These are phyloP conservation scores for Bimastos eiseni DNA, from an alignment of 2,888 invertebrate species.

Conservation along the genomic window DNA sequence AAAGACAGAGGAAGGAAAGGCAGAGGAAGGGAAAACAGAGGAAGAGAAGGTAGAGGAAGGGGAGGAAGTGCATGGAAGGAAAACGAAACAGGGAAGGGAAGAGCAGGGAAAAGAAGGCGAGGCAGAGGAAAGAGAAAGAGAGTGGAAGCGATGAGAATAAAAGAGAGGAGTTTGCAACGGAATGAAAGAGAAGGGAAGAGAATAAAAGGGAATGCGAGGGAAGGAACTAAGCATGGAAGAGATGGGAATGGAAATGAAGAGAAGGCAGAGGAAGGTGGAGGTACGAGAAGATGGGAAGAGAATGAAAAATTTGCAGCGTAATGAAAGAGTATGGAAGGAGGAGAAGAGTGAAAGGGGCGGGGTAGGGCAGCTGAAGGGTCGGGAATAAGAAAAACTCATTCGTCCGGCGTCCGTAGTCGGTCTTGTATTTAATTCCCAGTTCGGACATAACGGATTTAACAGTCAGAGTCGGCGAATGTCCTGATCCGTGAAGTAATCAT, in stretches of 20 bases:
- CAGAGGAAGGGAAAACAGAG: background rate
- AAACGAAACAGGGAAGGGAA: background rate
- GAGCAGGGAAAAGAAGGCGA: background rate
- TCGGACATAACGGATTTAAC: constrained; percentile 6
- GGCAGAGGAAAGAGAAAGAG: background rate
- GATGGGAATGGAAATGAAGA: background rate
- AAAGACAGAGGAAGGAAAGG: background rate
- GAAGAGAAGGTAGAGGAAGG: background rate
- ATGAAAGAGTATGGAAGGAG: background rate
- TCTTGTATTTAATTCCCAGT: background rate
- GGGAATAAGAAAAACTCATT: constrained; percentile 17
- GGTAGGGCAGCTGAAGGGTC: background rate
- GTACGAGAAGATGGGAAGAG: background rate
- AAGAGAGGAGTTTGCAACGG: background rate
- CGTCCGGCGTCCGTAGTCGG: constrained; percentile 7
- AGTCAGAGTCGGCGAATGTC: background rate
- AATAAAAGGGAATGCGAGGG: background rate
- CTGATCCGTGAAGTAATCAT: constrained; percentile 13
- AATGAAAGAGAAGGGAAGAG: background rate
- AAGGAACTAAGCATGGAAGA: background rate
- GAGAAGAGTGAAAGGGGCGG: background rate
- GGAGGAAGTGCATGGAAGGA: background rate
- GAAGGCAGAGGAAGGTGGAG: background rate
- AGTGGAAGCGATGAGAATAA: background rate
- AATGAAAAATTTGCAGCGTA: background rate